Base-by-base conservation (phyloP, 1,140 invertebrate genomes). In the Trachelipus rathkii region DNA sequence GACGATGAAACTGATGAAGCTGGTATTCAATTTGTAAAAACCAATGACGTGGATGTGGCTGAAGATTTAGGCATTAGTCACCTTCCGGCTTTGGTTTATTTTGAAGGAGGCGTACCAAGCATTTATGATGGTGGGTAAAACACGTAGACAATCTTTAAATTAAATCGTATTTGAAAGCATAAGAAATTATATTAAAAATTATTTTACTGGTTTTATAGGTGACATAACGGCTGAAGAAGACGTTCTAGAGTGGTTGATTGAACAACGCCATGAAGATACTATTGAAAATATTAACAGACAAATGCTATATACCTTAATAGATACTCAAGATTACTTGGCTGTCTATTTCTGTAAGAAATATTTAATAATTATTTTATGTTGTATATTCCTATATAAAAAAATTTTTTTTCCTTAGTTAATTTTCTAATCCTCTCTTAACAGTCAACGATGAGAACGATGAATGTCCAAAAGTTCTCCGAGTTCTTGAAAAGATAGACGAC, bases 21-120 rank as follows among this genome's bases (percentile, higher is more conserved):
- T 82, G 93, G 93, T 76, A 94, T 95, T 82, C 93, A 96, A 85
- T 95, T 97, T 85, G 94, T 97, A 9, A 96, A 96, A 84, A 95
- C 93, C 0, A 95, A 93, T 83, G 94, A 96, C 86, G 89, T 92
- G 23, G 93, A 93, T 85, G 85, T 95, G 69, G 94, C 95, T 6
- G 93, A 95, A 86, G 84, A 86, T 33, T 91, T 95, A 82, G 93
- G 94, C 73, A 93, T 97, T 82, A 94, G 93, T 84, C 92, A 93
- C 83, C 94, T 96, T 43, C 85, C 85, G 13, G 78, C 80, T n/a
- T 86, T 96, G 74, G 93, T 95, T 75, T 95, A 95, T 85, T 96
- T 95, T 84, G 94, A 95, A 87, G 95, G 93, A 70, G 93, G 93
- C 78, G 92, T 95, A 80, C 95, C 94, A 77, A 95, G 95, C 83